Evolutionary conservation across 1,140 invertebrate species (phyloP).

Genomic region (Maconellicoccus hirsutus): DNA sequence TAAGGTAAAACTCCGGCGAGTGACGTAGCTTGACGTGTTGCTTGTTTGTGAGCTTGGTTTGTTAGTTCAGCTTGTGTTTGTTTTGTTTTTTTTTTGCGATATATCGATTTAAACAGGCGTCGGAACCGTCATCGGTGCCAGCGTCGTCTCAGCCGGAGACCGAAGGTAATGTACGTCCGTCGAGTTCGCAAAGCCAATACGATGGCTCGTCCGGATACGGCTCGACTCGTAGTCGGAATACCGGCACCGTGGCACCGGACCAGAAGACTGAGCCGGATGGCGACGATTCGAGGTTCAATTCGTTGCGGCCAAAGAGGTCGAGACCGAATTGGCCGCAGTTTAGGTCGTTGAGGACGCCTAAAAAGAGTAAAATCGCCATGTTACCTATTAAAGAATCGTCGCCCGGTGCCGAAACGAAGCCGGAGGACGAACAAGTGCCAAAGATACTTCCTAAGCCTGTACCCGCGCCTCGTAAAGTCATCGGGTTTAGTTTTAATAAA

Average conservation of each 20-base stretch:
- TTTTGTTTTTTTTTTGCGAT: neutral
- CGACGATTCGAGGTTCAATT: constrained; percentile 36
- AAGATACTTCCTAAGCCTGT: constrained; percentile 32
- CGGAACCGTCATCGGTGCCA: too few species aligned
- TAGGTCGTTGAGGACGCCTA: constrained; percentile 28
- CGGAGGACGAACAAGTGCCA: neutral
- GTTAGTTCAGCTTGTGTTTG: neutral
- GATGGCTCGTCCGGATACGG: constrained; percentile 45
- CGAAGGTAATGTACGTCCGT: constrained; percentile 30
- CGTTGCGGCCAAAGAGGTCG: constrained; percentile 32
- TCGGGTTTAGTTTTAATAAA: constrained; percentile 30
- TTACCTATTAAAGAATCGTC: constrained; percentile 36
- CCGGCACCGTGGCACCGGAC: constrained; percentile 31
- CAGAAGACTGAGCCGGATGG: constrained; percentile 30
- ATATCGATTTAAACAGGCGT: too few species aligned
- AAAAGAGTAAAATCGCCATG: constrained; percentile 36
- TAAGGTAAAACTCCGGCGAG: constrained; percentile 51
- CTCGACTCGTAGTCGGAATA: constrained; percentile 41
- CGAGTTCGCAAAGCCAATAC: constrained; percentile 39
- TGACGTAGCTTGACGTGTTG: neutral
- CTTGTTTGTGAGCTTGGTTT: neutral
- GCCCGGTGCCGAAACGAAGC: neutral
- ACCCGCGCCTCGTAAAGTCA: constrained; percentile 36
- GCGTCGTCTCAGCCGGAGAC: too few species aligned
- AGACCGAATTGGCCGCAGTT: constrained; percentile 29